These are phyloP conservation scores for Dryobates pubescens DNA, from an alignment of 2,797 vertebrate genomes.

Conservation along the genomic window DNA sequence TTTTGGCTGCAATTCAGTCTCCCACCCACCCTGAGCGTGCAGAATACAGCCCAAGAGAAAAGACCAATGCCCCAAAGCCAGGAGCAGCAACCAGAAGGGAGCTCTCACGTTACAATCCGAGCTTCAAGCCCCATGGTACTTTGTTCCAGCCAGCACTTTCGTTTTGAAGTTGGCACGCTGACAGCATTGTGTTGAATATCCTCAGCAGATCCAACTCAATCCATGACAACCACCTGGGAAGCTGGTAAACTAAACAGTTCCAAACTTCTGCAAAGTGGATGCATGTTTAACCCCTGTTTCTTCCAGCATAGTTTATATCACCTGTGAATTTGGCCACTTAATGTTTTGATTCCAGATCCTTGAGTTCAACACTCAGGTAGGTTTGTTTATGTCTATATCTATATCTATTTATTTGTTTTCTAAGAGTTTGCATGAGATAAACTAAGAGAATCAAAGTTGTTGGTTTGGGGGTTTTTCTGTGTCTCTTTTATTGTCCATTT, in stretches of 20 bases:
- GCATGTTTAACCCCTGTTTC: background rate
- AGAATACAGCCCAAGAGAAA: too few relatives aligned
- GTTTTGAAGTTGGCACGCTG: too few relatives aligned
- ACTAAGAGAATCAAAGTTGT: background rate
- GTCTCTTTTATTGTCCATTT: background rate
- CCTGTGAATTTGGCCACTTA: background rate
- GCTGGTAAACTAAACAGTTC: background rate
- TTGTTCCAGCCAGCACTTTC: too few relatives aligned
- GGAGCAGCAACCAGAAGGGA: too few relatives aligned
- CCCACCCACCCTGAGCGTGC: too few relatives aligned
- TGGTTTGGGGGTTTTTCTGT: background rate
- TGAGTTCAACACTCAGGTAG: background rate
- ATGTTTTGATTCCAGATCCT: background rate
- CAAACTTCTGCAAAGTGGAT: background rate
- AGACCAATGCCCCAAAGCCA: too few relatives aligned
- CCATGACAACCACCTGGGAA: background rate
- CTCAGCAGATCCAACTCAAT: too few relatives aligned
- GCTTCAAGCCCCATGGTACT: too few relatives aligned
- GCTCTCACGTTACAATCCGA: too few relatives aligned
- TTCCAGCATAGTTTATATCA: background rate
- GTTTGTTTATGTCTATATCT: accelerated
- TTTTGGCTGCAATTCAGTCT: too few relatives aligned
- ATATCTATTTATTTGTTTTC: background rate
- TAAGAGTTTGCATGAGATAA: background rate
- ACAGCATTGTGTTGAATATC: too few relatives aligned